Base-by-base conservation (phyloP, 2,888 invertebrate genomes). In the Leucoma salicis region DNA sequence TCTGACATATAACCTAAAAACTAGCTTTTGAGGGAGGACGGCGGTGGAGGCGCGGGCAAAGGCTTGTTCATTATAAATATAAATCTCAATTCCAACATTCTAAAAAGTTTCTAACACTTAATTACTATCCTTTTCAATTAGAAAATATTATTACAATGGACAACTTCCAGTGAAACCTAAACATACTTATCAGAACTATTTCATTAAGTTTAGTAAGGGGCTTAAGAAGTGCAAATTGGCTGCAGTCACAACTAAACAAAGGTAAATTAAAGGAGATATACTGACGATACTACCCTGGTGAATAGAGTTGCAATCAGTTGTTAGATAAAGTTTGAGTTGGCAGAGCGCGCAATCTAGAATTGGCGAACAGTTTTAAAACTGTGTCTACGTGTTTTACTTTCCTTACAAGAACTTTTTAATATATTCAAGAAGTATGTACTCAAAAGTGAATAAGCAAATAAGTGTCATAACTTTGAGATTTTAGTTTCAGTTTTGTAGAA, bases 301-400 rank as follows among this genome's bases (percentile, higher is more conserved):
- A 65, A 74, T 71, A 69, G 70, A 75, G 66, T 77, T 70, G 78
- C 84, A 85, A 83, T 84, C 83, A 84, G 73, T 74, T 78, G 76
- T 77, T 80, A 78, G 80, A 81, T 77, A 79, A 84, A 85, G 77
- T 86, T 84, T 54, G 62, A 68, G 57, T 74, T 68, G 66, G 61
- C 63, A 63, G 63, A 78, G 74, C 74, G 77, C 58, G 58, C 74
- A 74, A 77, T 78, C 77, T 80, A 65, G 74, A 77, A 82, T 75
- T 75, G 74, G 68, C 66, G 70, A 75, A 74, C 72, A 78, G 72
- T 78, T 81, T 76, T 73, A 70, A 71, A 81, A 81, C 71, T 78
- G 70, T 67, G 69, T 71, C 66, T 72, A 74, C 70, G 72, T 74
- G 69, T 69, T 78, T 66, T 62, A 64, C 62, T 64, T 45, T 31